These are phyloP conservation scores for Porites cylindrica DNA, from an alignment of 92 coral and sea anemone genomes.

Conservation along the genomic window DNA sequence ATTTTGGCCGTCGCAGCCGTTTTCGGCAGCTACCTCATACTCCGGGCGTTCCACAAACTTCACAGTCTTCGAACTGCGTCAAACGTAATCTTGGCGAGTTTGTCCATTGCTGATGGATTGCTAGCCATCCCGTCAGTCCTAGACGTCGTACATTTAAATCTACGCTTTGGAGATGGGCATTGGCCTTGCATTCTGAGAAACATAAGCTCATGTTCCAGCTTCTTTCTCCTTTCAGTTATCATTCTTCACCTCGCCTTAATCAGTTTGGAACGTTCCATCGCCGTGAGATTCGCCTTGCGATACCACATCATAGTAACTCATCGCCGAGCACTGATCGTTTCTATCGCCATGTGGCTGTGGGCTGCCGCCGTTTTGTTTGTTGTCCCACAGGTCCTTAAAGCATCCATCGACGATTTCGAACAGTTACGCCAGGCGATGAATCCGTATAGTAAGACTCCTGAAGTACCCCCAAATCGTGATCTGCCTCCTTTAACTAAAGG, in stretches of 20 bases:
- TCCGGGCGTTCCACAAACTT: slow-evolving; percentile 19
- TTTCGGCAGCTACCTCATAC: slow-evolving; percentile 10
- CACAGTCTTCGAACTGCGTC: slow-evolving; percentile 43
- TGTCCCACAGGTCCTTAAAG: not conserved
- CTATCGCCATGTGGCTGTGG: slow-evolving; percentile 24
- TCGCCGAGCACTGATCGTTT: slow-evolving; percentile 18
- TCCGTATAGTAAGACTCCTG: not conserved
- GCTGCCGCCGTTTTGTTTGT: not conserved
- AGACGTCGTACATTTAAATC: not conserved
- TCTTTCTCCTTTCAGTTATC: not conserved
- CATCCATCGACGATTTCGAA: not conserved
- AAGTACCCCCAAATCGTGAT: not conserved
- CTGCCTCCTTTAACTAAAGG: not conserved
- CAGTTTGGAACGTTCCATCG: slow-evolving; percentile 30
- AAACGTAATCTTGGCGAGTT: slow-evolving; percentile 37
- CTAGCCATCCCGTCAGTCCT: slow-evolving; percentile 14
- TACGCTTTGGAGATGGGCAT: not conserved
- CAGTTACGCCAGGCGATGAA: not conserved
- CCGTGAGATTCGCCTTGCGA: slow-evolving; percentile 28
- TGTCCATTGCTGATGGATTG: slow-evolving; percentile 32
- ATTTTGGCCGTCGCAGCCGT: not conserved
- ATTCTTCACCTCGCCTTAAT: slow-evolving; percentile 34
- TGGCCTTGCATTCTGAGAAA: not conserved
- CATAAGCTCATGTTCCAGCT: not conserved
- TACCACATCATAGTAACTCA: slow-evolving; percentile 23